Percentiles rank a stretch among this genome's conserved stretches.
These are phyloP conservation scores for Leucopternis melanops DNA, from an alignment of 2,113 vertebrate species.

Conservation along the genomic window DNA sequence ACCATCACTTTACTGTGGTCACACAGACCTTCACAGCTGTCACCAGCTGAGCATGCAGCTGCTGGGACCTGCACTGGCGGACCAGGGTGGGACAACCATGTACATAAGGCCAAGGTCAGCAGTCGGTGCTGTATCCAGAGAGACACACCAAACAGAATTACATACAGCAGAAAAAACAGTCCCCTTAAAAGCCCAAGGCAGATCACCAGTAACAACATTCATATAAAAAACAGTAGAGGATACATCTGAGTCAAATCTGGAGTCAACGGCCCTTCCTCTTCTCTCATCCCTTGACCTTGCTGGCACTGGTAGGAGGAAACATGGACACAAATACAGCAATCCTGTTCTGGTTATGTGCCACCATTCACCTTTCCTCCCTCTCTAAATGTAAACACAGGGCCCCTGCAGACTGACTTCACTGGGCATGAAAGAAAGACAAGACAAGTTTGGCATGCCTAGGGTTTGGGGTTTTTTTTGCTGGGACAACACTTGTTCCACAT, in stretches of 20 bases:
- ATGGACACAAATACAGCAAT: not conserved
- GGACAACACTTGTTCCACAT: not conserved
- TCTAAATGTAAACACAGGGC: accelerated
- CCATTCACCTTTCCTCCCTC: not conserved
- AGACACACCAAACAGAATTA: not conserved
- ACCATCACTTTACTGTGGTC: not conserved
- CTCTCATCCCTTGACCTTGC: not conserved
- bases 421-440: not conserved
- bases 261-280: not conserved
- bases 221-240: not conserved
- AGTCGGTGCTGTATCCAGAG: not conserved
- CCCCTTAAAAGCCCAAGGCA: not conserved
- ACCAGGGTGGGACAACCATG: not conserved
- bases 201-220: not conserved
- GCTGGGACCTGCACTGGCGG: not conserved
- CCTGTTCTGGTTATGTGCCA: not conserved
- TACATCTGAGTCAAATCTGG: not conserved
- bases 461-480: not conserved
- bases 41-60: not conserved
- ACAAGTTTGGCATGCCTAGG: not conserved
- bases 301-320: not conserved
- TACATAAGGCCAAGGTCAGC: not conserved
- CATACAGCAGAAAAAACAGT: not conserved
- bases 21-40: not conserved
- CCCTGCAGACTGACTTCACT: not conserved